Evolutionary conservation across 2,888 invertebrate genomes (phyloP).

Genomic region (Lamellibrachia columna): DNA sequence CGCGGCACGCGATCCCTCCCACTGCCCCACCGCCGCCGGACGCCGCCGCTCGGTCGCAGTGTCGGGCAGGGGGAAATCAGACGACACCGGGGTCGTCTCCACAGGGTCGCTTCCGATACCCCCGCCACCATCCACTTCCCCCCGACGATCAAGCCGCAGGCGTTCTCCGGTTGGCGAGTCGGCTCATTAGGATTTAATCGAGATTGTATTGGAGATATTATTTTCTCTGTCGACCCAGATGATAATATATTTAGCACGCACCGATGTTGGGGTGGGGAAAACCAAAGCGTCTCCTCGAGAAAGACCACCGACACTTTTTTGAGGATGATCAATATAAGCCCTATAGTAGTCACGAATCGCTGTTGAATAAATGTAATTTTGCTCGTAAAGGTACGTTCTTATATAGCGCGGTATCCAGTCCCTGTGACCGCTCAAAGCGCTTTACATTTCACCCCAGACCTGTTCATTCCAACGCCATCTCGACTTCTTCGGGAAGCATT

Average conservation of each 20-base stretch:
- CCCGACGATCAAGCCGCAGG: background rate
- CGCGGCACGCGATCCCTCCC: background rate
- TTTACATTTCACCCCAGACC: background rate
- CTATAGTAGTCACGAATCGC: background rate
- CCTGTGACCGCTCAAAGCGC: background rate
- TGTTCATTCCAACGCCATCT: no score
- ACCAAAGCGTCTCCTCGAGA: background rate
- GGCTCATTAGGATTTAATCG: background rate
- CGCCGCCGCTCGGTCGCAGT: background rate
- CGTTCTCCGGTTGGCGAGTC: background rate
- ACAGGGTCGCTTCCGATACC: background rate
- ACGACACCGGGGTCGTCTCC: background rate
- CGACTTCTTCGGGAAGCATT: no score
- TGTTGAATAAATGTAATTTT: background rate
- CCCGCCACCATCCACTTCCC: background rate
- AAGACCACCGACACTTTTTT: background rate
- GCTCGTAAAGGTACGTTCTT: background rate
- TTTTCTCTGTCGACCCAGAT: background rate
- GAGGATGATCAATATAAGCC: background rate
- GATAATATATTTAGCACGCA: slow-evolving; percentile 8
- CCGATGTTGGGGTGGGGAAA: background rate
- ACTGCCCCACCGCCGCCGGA: background rate
- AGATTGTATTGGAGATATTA: background rate
- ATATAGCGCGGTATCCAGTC: background rate
- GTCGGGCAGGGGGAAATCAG: background rate